Conservation (phyloP, 2,113 vertebrate genomes). For the Cyrtonyx montezumae region DNA sequence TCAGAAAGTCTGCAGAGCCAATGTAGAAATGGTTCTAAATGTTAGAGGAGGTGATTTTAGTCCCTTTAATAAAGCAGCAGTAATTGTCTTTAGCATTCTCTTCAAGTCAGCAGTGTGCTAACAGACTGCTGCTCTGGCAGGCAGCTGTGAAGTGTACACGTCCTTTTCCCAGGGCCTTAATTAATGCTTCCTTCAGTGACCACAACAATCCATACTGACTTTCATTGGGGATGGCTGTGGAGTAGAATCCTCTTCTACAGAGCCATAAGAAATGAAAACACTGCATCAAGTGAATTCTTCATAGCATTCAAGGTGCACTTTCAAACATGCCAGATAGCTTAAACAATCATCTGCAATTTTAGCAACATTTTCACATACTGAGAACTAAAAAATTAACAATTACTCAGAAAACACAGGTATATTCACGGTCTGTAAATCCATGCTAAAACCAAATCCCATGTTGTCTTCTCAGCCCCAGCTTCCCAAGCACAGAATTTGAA, state of each 20-base stretch:
- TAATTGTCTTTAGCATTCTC: neutral
- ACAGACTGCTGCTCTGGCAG: neutral
- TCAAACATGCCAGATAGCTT: accelerated
- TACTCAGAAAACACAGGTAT: neutral
- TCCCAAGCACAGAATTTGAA: neutral
- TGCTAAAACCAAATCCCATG: neutral
- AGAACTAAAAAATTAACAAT: neutral
- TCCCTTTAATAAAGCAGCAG: slow-evolving; percentile 7
- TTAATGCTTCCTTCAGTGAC: neutral
- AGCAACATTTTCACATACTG: neutral
- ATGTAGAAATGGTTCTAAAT: neutral
- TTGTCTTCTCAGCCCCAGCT: neutral
- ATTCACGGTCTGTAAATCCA: neutral
- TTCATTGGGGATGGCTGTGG: neutral
- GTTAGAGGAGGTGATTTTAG: neutral
- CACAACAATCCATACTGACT: neutral
- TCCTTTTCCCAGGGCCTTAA: neutral
- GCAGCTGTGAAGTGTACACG: neutral
- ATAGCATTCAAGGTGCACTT: neutral
- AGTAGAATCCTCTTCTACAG: neutral
- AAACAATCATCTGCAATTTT: neutral
- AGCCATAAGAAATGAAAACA: neutral
- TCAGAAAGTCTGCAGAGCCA: neutral
- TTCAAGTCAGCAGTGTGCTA: neutral
- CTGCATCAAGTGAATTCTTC: neutral